Evolutionary conservation across 2,888 invertebrate genomes (phyloP).

Genomic region (Chrysotoxum bicinctum): DNA sequence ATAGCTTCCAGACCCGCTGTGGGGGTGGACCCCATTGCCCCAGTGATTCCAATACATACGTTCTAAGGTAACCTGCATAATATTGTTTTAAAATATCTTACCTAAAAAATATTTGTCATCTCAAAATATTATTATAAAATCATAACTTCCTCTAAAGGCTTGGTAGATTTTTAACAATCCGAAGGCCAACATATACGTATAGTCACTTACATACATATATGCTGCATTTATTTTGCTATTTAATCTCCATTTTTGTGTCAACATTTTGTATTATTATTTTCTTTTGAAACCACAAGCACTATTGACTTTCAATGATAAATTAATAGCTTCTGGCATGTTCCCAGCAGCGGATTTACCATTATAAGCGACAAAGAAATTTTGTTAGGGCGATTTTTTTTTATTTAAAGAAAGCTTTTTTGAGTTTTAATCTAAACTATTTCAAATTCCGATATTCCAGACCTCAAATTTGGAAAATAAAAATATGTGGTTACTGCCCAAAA

Average conservation of each 20-base stretch:
- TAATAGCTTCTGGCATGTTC: not conserved
- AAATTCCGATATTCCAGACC: too few species aligned
- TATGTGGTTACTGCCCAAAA: too few species aligned
- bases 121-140: slow-evolving; percentile 24
- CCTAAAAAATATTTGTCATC: not conserved
- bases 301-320: not conserved
- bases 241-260: slow-evolving; percentile 47
- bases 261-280: slow-evolving; percentile 7
- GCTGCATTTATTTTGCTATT: not conserved
- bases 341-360: not conserved
- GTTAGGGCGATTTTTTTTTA: too few species aligned
- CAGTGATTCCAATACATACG: too few species aligned
- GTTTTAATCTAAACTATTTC: too few species aligned
- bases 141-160: slow-evolving; percentile 30
- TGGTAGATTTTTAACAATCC: not conserved
- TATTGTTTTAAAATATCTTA: not conserved
- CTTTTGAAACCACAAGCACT: not conserved
- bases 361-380: not conserved
- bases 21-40: too few species aligned
- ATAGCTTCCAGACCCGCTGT: too few species aligned
- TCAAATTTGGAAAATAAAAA: too few species aligned
- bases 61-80: too few species aligned
- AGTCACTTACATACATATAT: too few species aligned
- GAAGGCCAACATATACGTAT: not conserved
- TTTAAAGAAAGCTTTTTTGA: too few species aligned